Conservation (phyloP, 2,113 vertebrate species). For the Ochotona princeps region DNA sequence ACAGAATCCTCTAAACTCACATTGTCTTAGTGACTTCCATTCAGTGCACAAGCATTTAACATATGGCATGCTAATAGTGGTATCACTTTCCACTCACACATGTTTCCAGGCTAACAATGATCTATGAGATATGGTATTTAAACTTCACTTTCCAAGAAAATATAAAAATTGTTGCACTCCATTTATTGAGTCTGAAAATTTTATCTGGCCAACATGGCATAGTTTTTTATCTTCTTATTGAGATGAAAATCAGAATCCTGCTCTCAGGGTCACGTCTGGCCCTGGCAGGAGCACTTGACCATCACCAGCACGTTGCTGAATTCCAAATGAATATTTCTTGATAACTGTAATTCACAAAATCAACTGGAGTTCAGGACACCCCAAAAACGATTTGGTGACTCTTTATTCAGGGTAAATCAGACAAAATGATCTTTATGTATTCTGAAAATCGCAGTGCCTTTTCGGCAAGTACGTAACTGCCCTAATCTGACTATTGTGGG, state of each 20-base stretch:
- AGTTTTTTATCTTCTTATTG: neutral
- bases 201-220: neutral
- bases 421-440: neutral
- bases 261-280: neutral
- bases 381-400: neutral
- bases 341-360: conserved; percentile 5
- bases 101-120: neutral
- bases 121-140: neutral
- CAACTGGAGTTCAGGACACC: neutral
- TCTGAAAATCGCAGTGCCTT: neutral
- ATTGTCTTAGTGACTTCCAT: neutral
- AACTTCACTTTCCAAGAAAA: neutral
- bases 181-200: neutral
- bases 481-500: neutral
- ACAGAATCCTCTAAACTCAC: neutral
- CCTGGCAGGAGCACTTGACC: neutral
- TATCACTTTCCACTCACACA: neutral
- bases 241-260: conserved; percentile 4
- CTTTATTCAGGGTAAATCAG: neutral
- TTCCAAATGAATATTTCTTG: conserved; percentile 48
- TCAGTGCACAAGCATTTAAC: neutral
- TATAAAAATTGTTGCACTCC: neutral
- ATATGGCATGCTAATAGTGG: neutral
- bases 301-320: neutral
- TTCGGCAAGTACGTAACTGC: neutral